phyloP scores from a whole-genome alignment of 2,888 invertebrate genomes.

The Xestobium rufovillosum region DNA sequence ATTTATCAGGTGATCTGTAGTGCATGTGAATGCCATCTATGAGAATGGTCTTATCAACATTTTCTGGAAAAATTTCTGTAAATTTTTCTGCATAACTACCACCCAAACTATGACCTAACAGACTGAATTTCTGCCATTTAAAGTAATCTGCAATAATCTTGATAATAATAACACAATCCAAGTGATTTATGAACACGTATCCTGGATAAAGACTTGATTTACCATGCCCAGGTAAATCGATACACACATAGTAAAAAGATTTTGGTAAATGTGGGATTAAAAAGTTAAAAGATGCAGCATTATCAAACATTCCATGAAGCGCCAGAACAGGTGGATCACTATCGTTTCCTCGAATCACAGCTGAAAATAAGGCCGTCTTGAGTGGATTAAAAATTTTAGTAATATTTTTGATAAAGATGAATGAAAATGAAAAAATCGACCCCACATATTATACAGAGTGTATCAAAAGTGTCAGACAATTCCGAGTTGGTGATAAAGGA shows the following conservation, averaged over 20 bases:
- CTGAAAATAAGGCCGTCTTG: no score
- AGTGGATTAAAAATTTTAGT: no score
- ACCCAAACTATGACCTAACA: constrained; percentile 45
- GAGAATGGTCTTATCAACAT: constrained; percentile 41
- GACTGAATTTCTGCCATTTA: constrained; percentile 31
- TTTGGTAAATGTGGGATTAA: constrained; percentile 49
- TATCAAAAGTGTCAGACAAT: no score
- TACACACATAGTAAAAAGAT: constrained; percentile 41
- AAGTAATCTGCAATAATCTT: constrained; percentile 34
- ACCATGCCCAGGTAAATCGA: constrained; percentile 57
- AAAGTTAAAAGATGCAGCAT: constrained; percentile 52
- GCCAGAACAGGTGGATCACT: constrained; percentile 48
- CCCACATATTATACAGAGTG: no score
- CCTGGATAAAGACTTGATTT: constrained; percentile 48
- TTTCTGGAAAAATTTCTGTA: constrained; percentile 40
- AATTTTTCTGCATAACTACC: constrained; percentile 42
- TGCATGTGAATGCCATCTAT: constrained; percentile 40
- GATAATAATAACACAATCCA: constrained; percentile 41
- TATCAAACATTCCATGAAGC: constrained; percentile 54
- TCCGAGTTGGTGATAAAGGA: no score
- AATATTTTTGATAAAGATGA: no score
- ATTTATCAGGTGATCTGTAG: constrained; percentile 25
- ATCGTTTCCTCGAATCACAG: constrained; percentile 56
- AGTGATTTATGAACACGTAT: constrained; percentile 34
- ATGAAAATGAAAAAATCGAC: no score